phyloP scores from a whole-genome alignment of 2,113 vertebrate genomes.

The Rallus limicola region DNA sequence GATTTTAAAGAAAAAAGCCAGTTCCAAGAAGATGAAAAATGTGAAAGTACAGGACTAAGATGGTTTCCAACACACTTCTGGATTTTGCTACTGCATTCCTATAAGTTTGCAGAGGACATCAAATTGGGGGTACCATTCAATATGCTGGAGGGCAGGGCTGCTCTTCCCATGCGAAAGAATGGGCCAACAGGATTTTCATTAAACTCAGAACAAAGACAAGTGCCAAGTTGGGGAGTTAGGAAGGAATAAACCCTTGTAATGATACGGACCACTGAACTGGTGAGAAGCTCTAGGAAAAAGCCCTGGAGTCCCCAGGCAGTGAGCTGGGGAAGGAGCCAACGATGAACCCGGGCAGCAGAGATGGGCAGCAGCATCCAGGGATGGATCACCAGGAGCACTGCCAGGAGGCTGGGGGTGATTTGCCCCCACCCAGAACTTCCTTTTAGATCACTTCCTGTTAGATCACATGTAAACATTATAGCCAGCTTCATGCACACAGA shows the following conservation, averaged over 20 bases:
- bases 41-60: not conserved
- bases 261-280: not conserved
- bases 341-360: not conserved
- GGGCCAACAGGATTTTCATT: not conserved
- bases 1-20: not conserved
- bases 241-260: not conserved
- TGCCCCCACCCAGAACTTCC: not conserved
- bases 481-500: not conserved
- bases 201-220: not conserved
- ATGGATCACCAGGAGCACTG: not conserved
- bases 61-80: not conserved
- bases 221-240: not conserved
- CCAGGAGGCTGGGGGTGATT: not conserved
- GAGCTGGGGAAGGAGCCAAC: not conserved
- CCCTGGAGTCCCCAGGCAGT: accelerated
- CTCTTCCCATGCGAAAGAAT: not conserved
- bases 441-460: not conserved
- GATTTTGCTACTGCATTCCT: not conserved
- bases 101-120: not conserved
- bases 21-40: not conserved
- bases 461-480: not conserved
- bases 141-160: not conserved
- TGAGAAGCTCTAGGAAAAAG: not conserved
- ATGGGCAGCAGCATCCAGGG: not conserved
- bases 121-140: not conserved